A percentile compares a stretch with the other conserved stretches of the same genome.
phyloP scores from a whole-genome alignment of 2,113 vertebrate genomes.

The Crotalus tigris region DNA sequence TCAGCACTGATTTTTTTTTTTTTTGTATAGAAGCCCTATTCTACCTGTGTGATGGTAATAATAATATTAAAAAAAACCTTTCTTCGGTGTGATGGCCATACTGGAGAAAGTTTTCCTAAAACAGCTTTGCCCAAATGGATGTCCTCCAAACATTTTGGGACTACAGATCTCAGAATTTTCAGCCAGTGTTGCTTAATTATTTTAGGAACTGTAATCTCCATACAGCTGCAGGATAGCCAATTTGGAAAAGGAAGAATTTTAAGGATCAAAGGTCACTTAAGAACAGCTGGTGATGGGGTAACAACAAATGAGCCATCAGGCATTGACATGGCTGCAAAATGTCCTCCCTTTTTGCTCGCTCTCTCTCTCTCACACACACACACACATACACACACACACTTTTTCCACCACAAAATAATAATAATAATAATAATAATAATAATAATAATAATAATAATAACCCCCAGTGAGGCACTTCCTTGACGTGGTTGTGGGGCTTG shows the following conservation, averaged over 20 bases:
- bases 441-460: too few species aligned
- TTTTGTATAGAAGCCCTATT: background rate
- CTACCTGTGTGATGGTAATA: background rate
- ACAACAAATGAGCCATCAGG: background rate
- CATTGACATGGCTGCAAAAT: background rate
- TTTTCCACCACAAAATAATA: background rate
- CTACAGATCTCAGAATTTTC: background rate
- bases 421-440: too few species aligned
- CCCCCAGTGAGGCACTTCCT: too few species aligned
- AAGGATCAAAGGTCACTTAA: background rate
- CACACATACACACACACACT: background rate
- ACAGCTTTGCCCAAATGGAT: background rate
- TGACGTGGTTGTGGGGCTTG: too few species aligned
- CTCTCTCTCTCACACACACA: too few species aligned
- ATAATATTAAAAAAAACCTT: background rate
- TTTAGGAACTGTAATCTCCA: background rate
- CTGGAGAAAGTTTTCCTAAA: background rate
- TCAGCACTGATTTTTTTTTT: background rate
- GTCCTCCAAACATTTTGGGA: background rate
- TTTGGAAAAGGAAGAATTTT: background rate
- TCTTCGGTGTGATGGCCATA: background rate
- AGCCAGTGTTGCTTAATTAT: background rate
- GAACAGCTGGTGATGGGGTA: background rate
- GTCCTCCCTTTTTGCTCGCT: background rate
- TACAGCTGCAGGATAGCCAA: background rate